Percentiles rank a stretch among this genome's conserved stretches.
These are phyloP conservation scores for human DNA, from an alignment of 2,113 vertebrate genomes.

Conservation along the genomic window GRCh38 chr1:35741001-35741500, in stretches of 20 bases:
- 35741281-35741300: background rate
- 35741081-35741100: background rate
- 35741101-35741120: background rate
- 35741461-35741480: background rate
- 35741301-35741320: background rate
- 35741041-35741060: slow-evolving; percentile 24
- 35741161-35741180: slow-evolving; percentile 50
- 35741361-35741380: background rate
- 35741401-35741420: background rate
- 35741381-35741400: background rate
- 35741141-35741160: background rate
- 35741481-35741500: background rate
- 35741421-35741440: background rate
- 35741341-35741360: background rate
- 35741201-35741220: slow-evolving; percentile 26
- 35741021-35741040: slow-evolving; percentile 54
- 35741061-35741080: background rate
- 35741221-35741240: background rate
- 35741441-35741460: background rate
- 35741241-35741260: background rate
- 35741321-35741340: too few relatives aligned
- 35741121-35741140: background rate
- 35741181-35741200: background rate
- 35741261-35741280: background rate
- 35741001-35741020: slow-evolving; percentile 40